Evolutionary conservation across 2,888 invertebrate genomes (phyloP), one percentile per base, ranked within the genome.

Genomic region (Apodemia mormo): DNA sequence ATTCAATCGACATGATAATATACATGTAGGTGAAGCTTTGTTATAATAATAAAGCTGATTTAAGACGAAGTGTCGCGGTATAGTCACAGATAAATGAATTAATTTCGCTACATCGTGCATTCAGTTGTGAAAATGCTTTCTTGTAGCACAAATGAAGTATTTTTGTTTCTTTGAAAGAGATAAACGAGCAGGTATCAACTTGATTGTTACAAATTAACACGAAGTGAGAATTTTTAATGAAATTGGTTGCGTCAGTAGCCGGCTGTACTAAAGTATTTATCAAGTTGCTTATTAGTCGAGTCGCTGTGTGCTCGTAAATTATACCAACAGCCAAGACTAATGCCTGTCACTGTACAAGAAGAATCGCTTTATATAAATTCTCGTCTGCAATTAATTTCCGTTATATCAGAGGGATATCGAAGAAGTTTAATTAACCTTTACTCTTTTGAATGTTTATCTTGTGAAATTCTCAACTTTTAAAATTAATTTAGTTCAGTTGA

Each of bases 311-410:
- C 78, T 71, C 71, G 10, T 77, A 64, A 69, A 76, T 82, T 77
- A 65, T 4, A 8, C 78, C 80, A 71, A 68, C 54, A 66, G 68
- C 70, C 67, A 68, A 73, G 77, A 79, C 82, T 83, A 86, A 85
- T 82, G 84, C 85, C 85, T 86, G 87, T 88, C 86, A 83, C 82
- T 81, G 74, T 79, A 75, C 81, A 86, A 88, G 88, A 89, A 86
- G 88, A 88, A 91, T 90, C 80, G 85, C 84, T 85, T 85, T 84
- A 87, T 88, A 89, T 87, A 90, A 89, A 89, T 90, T 88, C 84
- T 83, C 78, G 68, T 78, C 80, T 85, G 84, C 88, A 86, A 90
- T 90, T 90, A 90, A 90, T 90, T 87, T 85, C 77, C 81, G 85
- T 86, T 85, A 85, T 86, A 84, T 86, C 83, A 82, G 83, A 83